Evolutionary conservation across 2,888 invertebrate genomes (phyloP), one percentile per base, ranked within the genome.

Genomic region (Cyaniris semiargus): DNA sequence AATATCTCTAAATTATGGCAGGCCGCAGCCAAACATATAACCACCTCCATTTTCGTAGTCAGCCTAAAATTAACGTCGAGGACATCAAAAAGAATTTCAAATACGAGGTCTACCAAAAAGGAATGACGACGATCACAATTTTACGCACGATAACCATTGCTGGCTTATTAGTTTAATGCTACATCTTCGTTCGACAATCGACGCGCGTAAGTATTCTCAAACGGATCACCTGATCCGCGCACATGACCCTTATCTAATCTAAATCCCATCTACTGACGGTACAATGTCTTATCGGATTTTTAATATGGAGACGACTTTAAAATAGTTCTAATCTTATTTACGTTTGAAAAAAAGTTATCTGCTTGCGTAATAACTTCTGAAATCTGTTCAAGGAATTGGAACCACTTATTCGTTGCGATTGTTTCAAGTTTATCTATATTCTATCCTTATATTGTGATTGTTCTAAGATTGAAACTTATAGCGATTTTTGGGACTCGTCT

Each of bases 161-260:
- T 31, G 27, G 18, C 31, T 27, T 27, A 27, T 27, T 7, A 66
- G 66, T 18, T 27, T 1, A 66, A 66, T 15, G 27, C 15, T 15
- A 27, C 27, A 66, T 66, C 66, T 27, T 6, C 3, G 27, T 66
- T 27, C 15, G 13, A 15, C 3, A 15, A 27, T 27, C 15, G 13
- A 15, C 27, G 27, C 13, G 27, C 15, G 5, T 10, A 66, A 66
- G 13, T 66, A 66, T 27, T 66, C 66, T 66, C 27, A 10, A 31
- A 66, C 27, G 66, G 23, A 80, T 81, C 81, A 80, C 79, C 79
- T 81, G 81, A 81, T 80, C 77, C 56, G 76, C 18, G 78, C 79
- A 78, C 81, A 80, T 81, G 80, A 81, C 77, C 72, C 10, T 58
- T 81, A 82, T 81, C 81, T 82, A 79, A 82, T 82, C 82, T 80